phyloP scores from a whole-genome alignment of 2,888 invertebrate genomes.

The Leptinotarsa rubiginosa region DNA sequence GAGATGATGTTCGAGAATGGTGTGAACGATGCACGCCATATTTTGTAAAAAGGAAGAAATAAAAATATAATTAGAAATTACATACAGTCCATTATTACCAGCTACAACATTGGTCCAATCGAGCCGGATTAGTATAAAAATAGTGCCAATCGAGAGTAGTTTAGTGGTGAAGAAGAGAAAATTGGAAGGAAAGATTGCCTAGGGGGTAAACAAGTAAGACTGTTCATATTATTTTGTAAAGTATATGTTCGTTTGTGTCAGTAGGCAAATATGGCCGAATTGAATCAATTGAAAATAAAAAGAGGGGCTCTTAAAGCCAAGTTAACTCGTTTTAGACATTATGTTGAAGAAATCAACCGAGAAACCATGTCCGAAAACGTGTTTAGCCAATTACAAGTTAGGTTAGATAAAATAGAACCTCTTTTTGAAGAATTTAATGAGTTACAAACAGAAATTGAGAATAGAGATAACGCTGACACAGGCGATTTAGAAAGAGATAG shows the following conservation, averaged over 20 bases:
- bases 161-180: background rate
- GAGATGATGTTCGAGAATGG: too few relatives aligned
- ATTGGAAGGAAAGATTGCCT: background rate
- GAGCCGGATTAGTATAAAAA: background rate
- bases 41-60: too few relatives aligned
- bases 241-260: too few relatives aligned
- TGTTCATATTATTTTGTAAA: too few relatives aligned
- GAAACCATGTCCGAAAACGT: background rate
- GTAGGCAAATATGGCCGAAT: too few relatives aligned
- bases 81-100: background rate
- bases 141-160: background rate
- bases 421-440: conserved; percentile 23
- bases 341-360: background rate
- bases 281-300: too few relatives aligned
- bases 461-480: background rate
- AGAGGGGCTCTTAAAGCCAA: too few relatives aligned
- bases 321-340: too few relatives aligned
- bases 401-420: conserved; percentile 15
- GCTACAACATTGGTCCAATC: background rate
- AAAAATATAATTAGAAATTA: too few relatives aligned
- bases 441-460: conserved; percentile 8
- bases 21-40: too few relatives aligned
- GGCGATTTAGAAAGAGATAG: background rate
- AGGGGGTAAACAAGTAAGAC: too few relatives aligned
- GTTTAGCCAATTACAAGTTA: background rate